Evolutionary conservation across 2,888 invertebrate genomes (phyloP).

Genomic region (Drosophila algonquin): DNA sequence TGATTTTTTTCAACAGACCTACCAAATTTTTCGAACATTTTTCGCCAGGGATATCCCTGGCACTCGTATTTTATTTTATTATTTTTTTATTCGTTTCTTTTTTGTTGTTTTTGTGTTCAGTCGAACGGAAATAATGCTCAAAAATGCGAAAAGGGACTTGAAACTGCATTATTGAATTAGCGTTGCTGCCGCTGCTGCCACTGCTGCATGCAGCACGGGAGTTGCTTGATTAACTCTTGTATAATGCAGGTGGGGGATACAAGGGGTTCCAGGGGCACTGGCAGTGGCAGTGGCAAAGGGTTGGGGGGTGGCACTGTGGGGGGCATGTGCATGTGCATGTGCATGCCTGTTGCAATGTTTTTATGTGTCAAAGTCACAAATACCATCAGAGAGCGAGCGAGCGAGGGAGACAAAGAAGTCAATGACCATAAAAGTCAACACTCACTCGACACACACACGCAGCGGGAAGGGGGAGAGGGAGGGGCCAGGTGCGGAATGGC

Average conservation of each 20-base stretch:
- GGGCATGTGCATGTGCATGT: conserved; percentile 6
- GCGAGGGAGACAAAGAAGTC: conserved; percentile 38
- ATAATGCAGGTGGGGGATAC: conserved; percentile 10
- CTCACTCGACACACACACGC: conserved; percentile 28
- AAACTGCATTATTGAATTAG: conserved; percentile 47
- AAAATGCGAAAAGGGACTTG: conserved; percentile 19
- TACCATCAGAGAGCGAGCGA: neutral
- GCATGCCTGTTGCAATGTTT: conserved; percentile 20
- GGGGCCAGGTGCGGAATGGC: neutral
- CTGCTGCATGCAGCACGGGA: conserved; percentile 15
- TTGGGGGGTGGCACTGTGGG: neutral
- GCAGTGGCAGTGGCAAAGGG: too few species aligned
- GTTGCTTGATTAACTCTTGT: conserved; percentile 48
- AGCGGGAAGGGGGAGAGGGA: neutral
- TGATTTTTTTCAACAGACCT: too few species aligned
- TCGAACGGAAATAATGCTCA: neutral
- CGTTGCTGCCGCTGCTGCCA: neutral
- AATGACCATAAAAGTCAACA: conserved; percentile 54
- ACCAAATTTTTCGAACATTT: neutral
- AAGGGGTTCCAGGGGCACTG: too few species aligned
- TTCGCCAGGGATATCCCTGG: neutral
- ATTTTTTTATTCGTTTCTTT: neutral
- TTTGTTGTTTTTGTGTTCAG: neutral
- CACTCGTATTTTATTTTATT: neutral
- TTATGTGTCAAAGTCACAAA: conserved; percentile 31